Base-by-base conservation (phyloP, 1,140 invertebrate species). In the Micrasema longulum region DNA sequence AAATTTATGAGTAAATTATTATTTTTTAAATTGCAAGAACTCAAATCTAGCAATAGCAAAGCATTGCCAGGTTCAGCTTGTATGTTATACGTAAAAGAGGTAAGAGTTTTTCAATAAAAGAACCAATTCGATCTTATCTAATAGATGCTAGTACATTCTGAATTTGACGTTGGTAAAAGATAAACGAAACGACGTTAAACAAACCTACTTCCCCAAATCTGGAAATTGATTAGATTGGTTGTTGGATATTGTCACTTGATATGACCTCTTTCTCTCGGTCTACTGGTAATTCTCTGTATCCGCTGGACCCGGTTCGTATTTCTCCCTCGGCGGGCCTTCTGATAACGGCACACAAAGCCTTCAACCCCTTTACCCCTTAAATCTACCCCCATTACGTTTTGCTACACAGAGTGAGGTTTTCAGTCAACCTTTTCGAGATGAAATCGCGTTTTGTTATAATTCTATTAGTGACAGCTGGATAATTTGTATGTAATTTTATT, bases 291-390 rank as follows among this genome's bases (percentile, higher is more conserved):
- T 31, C 23, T 53, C 23, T 53, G 52, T 31, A 16, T 20, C 52
- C 11, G 26, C 20, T 23, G 22, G 20, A 9, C 52, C 52, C 1
- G 52, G 52, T 53, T 53, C 52, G n/a, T 31, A 14, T 12, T 23
- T 23, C 52, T n/a, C 26, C 22, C 52, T 14, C 26, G 22, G 43
- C 43, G n/a, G 4, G 4, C 1, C 52, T 31, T 31, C 11, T 14
- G 52, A 53, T 53, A 53, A 53, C 26, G 52, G n/a, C 52, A 53
- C 26, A 53, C 52, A 53, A 53, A 53, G 52, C 52, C 43, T 47
- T 47, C 43, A 16, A 47, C 43, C 43, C 52, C 26, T n/a, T 16
- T 11, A 14, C 23, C 52, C 52, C 10, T 31, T 53, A 31, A 20
- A 53, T 7, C 52, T 14, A 23, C 22, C 26, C 11, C n/a, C n/a